Evolutionary conservation across 2,797 vertebrate species (phyloP).

Genomic region (Mormyrus hasselquistii): DNA sequence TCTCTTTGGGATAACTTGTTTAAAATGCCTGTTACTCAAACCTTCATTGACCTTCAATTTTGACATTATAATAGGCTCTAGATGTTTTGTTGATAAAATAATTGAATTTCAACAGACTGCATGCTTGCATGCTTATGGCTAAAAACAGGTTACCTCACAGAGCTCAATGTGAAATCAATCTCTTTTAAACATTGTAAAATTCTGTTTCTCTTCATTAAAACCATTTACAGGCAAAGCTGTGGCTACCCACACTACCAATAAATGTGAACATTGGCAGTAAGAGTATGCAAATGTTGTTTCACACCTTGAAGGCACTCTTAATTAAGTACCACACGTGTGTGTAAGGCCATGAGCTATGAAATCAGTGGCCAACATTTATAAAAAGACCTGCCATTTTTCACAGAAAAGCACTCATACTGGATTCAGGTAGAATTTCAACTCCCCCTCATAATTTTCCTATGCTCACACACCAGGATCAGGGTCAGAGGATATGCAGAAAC

Average conservation of each 20-base stretch:
- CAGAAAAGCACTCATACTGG: not conserved
- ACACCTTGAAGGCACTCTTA: not conserved
- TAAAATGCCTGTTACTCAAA: not conserved
- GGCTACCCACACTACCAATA: not conserved
- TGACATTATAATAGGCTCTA: not conserved
- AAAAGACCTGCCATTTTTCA: not conserved
- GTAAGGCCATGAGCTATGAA: not conserved
- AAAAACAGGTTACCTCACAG: not conserved
- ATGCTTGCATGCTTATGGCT: not conserved
- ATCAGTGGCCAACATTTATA: not conserved
- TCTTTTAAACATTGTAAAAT: not conserved
- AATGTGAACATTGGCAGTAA: not conserved
- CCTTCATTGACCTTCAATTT: not conserved
- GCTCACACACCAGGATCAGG: not conserved
- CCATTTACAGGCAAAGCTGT: not conserved
- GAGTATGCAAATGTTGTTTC: conserved; percentile 1
- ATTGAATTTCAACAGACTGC: not conserved
- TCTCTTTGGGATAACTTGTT: not conserved
- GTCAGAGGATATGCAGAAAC: not conserved
- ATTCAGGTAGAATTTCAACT: not conserved
- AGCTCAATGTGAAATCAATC: not conserved
- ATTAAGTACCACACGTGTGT: not conserved
- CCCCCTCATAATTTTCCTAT: not conserved
- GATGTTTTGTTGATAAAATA: not conserved
- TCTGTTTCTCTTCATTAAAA: not conserved